Evolutionary conservation across 2,888 invertebrate genomes (phyloP).

Genomic region (Falcaria lacertinaria): DNA sequence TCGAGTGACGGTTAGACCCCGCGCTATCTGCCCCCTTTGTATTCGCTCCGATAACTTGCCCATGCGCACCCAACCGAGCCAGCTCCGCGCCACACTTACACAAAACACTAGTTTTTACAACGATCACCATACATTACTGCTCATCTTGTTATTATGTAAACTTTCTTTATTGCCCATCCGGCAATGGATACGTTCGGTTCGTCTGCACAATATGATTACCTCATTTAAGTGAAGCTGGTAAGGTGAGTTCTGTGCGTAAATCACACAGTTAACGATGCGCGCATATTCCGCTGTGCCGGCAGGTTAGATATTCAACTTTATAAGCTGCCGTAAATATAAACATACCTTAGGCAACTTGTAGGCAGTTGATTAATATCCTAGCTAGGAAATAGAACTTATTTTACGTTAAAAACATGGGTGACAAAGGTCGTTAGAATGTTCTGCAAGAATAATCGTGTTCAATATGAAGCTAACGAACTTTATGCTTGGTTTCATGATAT

Average conservation of each 20-base stretch:
- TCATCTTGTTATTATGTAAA: constrained; percentile 33
- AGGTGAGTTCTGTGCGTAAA: constrained; percentile 60
- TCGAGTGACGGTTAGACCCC: constrained; percentile 77
- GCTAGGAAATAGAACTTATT: constrained; percentile 16
- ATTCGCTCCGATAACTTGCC: constrained; percentile 80
- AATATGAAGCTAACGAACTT: constrained; percentile 57
- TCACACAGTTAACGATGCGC: constrained; percentile 69
- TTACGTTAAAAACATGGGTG: neutral
- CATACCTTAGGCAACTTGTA: constrained; percentile 11
- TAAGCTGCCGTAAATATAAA: constrained; percentile 25
- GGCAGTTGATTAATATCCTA: constrained; percentile 17
- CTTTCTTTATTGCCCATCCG: constrained; percentile 32
- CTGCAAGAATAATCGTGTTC: too few species aligned
- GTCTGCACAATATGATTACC: constrained; percentile 24
- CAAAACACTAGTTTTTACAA: constrained; percentile 59
- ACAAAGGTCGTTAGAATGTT: too few species aligned
- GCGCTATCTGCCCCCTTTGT: constrained; percentile 78
- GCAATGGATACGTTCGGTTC: constrained; percentile 48
- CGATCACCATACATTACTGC: constrained; percentile 60
- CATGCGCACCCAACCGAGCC: constrained; percentile 78
- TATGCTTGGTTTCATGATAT: too few species aligned
- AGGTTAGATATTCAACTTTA: constrained; percentile 44
- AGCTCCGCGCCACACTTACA: constrained; percentile 65
- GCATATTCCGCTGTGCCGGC: constrained; percentile 47
- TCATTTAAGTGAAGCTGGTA: constrained; percentile 42